Evolutionary conservation across 2,888 invertebrate genomes (phyloP), one percentile per base, ranked within the genome.

Genomic region (Tinea semifulvella): DNA sequence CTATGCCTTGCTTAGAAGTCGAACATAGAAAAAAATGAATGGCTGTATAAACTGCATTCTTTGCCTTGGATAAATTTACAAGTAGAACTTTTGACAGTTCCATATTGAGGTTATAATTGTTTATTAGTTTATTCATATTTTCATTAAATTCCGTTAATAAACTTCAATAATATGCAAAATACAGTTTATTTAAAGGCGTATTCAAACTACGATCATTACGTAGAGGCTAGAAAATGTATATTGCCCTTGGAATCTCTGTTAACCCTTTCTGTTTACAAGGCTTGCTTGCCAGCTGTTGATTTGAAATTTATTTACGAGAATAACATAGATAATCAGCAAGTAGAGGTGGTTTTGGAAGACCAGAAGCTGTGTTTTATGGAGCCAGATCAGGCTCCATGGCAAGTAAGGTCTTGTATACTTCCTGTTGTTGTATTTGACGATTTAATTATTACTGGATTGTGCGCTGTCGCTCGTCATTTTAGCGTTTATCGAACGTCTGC

Each of bases 391-490:
- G 53, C 85, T 18, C 83, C 85, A 2, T 81, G 80, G 80, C 72
- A 71, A 56, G 75, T 69, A 3, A 52, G 60, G 1, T 63, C 69
- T 8, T 87, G 87, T 56, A 68, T 82, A 19, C 82, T 88, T 55
- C 93, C 93, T 22, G 85, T 87, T 7, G 82, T 88, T 36, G 69
- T 84, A 42, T 77, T 77, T 47, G 79, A 83, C 46, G 82, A 83
- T 46, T 85, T 85, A 11, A 85, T 88, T 43, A 84, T 92, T 43
- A 89, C 92, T 6, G 94, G 94, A 0, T 67, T 94, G 5, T 91
- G 92, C 67, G 88, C 90, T 1, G 91, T 91, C 1, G 70, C 71
- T 1, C 60, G 81, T 44, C 70, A 76, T 47, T 67, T 81, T 22
- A 63, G 65, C 48, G 65, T 66, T 48, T 59, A 59, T 45, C 63